Evolutionary conservation across 2,888 invertebrate genomes (phyloP).

Genomic region (Myathropa florea): DNA sequence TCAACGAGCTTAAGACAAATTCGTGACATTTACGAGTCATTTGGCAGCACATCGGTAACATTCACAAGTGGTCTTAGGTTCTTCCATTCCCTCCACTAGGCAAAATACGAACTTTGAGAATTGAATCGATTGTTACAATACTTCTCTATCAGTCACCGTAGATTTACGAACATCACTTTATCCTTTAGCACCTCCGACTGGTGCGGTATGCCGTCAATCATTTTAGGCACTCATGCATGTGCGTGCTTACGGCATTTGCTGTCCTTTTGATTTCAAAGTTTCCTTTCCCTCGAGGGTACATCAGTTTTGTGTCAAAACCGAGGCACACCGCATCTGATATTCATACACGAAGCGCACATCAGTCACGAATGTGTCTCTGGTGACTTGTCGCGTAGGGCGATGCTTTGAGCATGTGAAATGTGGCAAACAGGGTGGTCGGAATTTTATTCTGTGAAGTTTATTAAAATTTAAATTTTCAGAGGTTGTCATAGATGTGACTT

Average conservation of each 20-base stretch:
- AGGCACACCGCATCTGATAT: background rate
- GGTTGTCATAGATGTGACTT: too few relatives aligned
- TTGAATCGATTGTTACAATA: background rate
- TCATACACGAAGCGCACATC: background rate
- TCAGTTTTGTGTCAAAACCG: background rate
- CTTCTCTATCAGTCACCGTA: background rate
- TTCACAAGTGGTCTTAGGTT: background rate
- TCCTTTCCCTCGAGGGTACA: background rate
- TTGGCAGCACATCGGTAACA: too few relatives aligned
- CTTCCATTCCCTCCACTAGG: background rate
- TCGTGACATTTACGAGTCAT: background rate
- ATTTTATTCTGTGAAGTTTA: background rate
- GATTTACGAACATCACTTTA: background rate
- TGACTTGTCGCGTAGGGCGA: background rate
- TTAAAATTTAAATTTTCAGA: too few relatives aligned
- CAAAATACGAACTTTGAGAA: background rate
- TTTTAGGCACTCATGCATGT: background rate
- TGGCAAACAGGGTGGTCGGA: background rate
- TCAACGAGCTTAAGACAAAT: background rate
- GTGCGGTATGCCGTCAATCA: background rate
- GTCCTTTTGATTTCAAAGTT: background rate
- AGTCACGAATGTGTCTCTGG: background rate
- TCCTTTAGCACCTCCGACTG: background rate
- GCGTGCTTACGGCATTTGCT: too few relatives aligned
- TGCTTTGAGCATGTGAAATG: background rate